Percentiles rank a stretch among this genome's conserved stretches.
These are phyloP conservation scores for Aplocera efformata DNA, from an alignment of 2,888 invertebrate genomes.

Conservation along the genomic window DNA sequence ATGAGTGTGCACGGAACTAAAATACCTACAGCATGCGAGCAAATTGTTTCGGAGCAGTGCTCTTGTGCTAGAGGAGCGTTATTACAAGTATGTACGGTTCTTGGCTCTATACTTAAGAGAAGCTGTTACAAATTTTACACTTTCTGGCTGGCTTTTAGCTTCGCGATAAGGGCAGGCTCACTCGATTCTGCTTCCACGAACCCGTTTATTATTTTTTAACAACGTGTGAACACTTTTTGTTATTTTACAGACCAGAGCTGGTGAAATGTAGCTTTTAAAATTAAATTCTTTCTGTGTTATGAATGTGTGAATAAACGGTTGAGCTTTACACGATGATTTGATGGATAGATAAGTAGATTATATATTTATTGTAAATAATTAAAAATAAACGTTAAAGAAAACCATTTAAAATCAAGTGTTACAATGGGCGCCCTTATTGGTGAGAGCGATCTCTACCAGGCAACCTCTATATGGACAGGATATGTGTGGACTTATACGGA, in stretches of 20 bases:
- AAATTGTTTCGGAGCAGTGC: slow-evolving; percentile 27
- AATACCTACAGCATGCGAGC: slow-evolving; percentile 30
- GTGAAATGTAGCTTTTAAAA: slow-evolving; percentile 8
- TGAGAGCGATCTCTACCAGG: too few relatives aligned
- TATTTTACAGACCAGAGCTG: slow-evolving; percentile 1
- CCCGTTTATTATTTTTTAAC: slow-evolving; percentile 11
- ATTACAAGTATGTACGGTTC: slow-evolving; percentile 26
- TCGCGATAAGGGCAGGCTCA: slow-evolving; percentile 11
- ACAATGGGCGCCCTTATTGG: too few relatives aligned
- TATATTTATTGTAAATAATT: too few relatives aligned
- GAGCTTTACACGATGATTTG: too few relatives aligned
- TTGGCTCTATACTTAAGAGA: slow-evolving; percentile 28
- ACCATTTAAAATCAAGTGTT: too few relatives aligned
- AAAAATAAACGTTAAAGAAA: too few relatives aligned
- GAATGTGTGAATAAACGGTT: not conserved
- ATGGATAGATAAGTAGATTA: too few relatives aligned
- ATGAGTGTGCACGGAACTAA: slow-evolving; percentile 38
- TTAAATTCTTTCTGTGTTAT: slow-evolving; percentile 4
- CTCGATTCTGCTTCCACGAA: slow-evolving; percentile 4
- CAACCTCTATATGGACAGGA: too few relatives aligned
- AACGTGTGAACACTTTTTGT: slow-evolving; percentile 7
- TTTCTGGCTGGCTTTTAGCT: slow-evolving; percentile 39
- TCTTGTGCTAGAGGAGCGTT: slow-evolving; percentile 17
- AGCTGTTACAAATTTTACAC: slow-evolving; percentile 44
- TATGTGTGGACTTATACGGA: too few relatives aligned